Conservation (phyloP, 2,888 invertebrate genomes). For the Melieria omissa region DNA sequence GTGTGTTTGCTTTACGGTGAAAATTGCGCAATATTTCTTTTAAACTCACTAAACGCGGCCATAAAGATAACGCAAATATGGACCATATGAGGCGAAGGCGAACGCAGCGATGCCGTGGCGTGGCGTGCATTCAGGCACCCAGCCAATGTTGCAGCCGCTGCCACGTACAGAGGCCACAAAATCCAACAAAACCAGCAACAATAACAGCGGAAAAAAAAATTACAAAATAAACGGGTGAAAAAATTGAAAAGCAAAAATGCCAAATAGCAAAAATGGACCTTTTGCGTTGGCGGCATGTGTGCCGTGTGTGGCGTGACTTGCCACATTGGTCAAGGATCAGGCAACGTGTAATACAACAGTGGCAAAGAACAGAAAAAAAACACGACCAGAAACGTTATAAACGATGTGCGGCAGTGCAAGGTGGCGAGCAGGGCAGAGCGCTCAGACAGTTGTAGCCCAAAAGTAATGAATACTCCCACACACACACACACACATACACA, state of each 20-base stretch:
- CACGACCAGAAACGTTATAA: slow-evolving; percentile 26
- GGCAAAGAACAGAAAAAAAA: not conserved
- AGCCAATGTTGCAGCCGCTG: not conserved
- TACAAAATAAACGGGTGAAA: not conserved
- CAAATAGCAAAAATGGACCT: slow-evolving; percentile 21
- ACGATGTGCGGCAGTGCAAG: slow-evolving; percentile 19
- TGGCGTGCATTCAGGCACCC: not conserved
- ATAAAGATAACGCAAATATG: slow-evolving; percentile 64
- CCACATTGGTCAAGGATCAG: slow-evolving; percentile 30
- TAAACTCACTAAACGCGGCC: slow-evolving; percentile 59
- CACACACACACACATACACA: slow-evolving; percentile 1
- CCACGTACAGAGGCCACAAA: not conserved
- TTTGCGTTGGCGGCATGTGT: not conserved
- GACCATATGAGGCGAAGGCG: slow-evolving; percentile 51
- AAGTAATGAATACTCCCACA: slow-evolving; percentile 23
- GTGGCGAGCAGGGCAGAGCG: not conserved
- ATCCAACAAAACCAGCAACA: not conserved
- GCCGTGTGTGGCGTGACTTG: slow-evolving; percentile 30
- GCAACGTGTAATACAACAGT: slow-evolving; percentile 22
- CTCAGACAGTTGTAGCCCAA: slow-evolving; percentile 11
- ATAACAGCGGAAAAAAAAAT: not conserved
- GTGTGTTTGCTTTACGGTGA: slow-evolving; percentile 38
- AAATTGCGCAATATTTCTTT: slow-evolving; percentile 54
- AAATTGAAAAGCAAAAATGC: slow-evolving; percentile 12
- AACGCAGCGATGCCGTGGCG: not conserved